phyloP scores from a whole-genome alignment of 2,113 vertebrate genomes.

The Glaucomys volans region DNA sequence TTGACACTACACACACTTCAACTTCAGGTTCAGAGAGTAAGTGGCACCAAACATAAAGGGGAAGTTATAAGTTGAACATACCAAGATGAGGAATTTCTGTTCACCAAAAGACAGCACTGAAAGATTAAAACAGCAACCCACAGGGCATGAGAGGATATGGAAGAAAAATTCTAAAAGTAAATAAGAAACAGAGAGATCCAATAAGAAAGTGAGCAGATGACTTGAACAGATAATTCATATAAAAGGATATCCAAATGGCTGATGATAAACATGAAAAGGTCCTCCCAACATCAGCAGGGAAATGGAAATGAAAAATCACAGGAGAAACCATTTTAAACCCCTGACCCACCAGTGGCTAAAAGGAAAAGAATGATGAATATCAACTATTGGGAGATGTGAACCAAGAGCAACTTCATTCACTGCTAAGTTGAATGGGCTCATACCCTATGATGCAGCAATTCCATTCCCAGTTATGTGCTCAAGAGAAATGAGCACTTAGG shows the following conservation, averaged over 20 bases:
- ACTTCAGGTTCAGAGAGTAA: not conserved
- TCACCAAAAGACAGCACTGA: not conserved
- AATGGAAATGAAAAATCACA: constrained; percentile 33
- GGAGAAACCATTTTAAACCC: not conserved
- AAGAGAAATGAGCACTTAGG: not conserved
- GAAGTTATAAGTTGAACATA: not conserved
- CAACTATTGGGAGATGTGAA: not conserved
- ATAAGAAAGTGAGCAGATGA: not conserved
- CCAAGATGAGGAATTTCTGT: not conserved
- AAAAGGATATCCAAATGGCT: not conserved
- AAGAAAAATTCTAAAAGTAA: constrained; percentile 23
- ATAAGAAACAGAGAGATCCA: not conserved
- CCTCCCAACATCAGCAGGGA: not conserved
- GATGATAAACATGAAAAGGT: constrained; percentile 19
- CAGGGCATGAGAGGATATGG: not conserved
- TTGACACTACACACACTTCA: not conserved
- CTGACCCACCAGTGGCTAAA: not conserved
- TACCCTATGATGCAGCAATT: not conserved
- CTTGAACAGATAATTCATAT: constrained; percentile 13
- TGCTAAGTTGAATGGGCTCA: not conserved
- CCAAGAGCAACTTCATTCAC: not conserved
- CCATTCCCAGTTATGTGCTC: not conserved
- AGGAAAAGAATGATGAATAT: not conserved
- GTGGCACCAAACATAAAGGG: not conserved
- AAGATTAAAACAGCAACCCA: not conserved